Evolutionary conservation across 2,797 vertebrate genomes (phyloP), one percentile per base, ranked within the genome.

Genomic region (Crypturellus tataupa): DNA sequence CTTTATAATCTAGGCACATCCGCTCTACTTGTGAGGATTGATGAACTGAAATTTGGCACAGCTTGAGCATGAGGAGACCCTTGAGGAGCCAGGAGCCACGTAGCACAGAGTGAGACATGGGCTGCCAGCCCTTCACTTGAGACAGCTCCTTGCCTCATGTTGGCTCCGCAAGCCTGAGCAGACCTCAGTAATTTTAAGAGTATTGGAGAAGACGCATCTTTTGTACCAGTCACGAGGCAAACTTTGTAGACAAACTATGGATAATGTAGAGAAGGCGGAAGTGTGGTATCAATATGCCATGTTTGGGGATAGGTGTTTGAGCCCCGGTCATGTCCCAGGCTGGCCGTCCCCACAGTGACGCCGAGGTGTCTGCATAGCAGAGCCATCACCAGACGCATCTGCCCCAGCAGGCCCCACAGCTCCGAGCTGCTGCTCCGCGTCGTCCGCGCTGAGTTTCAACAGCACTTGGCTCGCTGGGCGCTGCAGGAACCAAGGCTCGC

Each of bases 301-400:
- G 4, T 55, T 51, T 77, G 59, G 33, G 44, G 33, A 73, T 90
- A 20, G 21, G 31, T 51, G 8, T 64, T 67, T 25, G n/a, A 63
- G 14, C 42, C 73, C 35, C 3, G 1, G 25, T 53, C 20, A 4
- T 21, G 25, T 6, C 1, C 0, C 1, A 9, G 13, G 65, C 8
- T 18, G 42, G 63, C 46, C 39, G 23, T 56, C 64, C 71, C 42
- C 51, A 9, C 1, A 2, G 73, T 79, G 80, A 70, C 35, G 27
- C 16, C 2, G 1, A 2, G 1, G 0, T 1, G 24, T 51, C 3
- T 5, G 53, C 59, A 16, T 1, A 42, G 40, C 53, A 4, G 0
- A 0, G 42, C 20, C 35, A 42, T 60, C 15, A 1, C 59, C 7
- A 17, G 19, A 3, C 0, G 1, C 47, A 33, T 35, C 23, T 10